Conservation (phyloP, 2,888 invertebrate species). For the Spodoptera picta region DNA sequence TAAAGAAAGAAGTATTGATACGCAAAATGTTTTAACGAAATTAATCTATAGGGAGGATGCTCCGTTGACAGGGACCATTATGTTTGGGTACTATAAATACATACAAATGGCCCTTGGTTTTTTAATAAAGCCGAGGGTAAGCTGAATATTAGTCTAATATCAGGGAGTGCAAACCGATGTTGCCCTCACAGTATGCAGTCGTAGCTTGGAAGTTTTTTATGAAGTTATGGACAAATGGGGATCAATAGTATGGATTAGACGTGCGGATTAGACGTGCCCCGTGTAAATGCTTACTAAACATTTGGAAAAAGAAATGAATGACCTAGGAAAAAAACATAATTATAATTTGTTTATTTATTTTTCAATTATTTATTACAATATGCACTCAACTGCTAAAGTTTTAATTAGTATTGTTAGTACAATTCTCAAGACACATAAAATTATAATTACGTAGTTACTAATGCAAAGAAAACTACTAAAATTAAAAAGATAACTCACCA, state of each 20-base stretch:
- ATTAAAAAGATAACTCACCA: no score
- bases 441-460: no score
- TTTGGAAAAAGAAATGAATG: no score
- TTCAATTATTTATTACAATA: no score
- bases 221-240: constrained; percentile 64
- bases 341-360: no score
- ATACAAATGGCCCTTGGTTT: constrained; percentile 87
- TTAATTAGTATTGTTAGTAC: no score
- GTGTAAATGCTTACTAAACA: no score
- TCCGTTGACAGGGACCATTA: constrained; percentile 78
- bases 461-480: no score
- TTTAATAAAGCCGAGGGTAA: constrained; percentile 86
- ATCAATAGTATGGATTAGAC: constrained; percentile 60
- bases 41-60: constrained; percentile 81
- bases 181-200: constrained; percentile 76
- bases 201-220: constrained; percentile 75
- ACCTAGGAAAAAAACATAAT: no score
- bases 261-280: constrained; percentile 39
- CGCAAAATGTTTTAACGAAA: constrained; percentile 82
- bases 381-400: no score
- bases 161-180: constrained; percentile 87
- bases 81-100: constrained; percentile 80
- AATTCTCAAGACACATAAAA: no score
- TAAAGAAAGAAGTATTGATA: constrained; percentile 59
- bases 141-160: constrained; percentile 87